Conservation (phyloP, 1,140 invertebrate genomes). For the Cephus cinctus region DNA sequence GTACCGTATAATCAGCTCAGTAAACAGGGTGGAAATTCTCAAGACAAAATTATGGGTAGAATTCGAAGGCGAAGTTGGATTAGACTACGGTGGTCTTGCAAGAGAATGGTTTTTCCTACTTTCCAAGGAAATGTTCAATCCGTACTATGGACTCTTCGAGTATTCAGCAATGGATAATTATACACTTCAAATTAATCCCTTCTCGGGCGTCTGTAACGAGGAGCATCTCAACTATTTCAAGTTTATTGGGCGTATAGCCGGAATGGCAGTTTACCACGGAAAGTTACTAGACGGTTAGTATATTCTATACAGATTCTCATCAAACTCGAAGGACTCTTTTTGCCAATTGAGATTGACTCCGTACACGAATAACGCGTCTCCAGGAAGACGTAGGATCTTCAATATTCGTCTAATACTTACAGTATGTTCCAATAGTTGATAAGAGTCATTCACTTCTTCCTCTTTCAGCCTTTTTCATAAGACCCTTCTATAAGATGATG, state of each 20-base stretch:
- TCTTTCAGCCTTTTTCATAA: slow-evolving; percentile 92
- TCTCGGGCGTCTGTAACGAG: slow-evolving; percentile 95
- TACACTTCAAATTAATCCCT: slow-evolving; percentile 97
- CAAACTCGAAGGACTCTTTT: too few relatives aligned
- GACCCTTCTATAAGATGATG: slow-evolving; percentile 99
- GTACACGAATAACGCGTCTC: too few relatives aligned
- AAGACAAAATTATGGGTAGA: slow-evolving; percentile 99
- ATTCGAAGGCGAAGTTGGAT: slow-evolving; percentile 95
- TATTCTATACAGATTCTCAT: neutral
- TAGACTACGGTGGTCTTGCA: slow-evolving; percentile 96
- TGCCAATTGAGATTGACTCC: too few relatives aligned
- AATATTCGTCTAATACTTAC: too few relatives aligned
- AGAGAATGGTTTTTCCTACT: slow-evolving; percentile 98
- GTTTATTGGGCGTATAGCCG: slow-evolving; percentile 96
- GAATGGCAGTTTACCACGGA: slow-evolving; percentile 98
- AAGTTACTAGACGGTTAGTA: slow-evolving; percentile 89
- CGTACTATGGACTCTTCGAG: slow-evolving; percentile 98
- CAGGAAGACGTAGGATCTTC: too few relatives aligned
- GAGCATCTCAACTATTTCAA: slow-evolving; percentile 98
- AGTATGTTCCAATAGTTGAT: too few relatives aligned
- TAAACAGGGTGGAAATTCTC: slow-evolving; percentile 81
- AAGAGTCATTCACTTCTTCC: too few relatives aligned
- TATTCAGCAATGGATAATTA: slow-evolving; percentile 99
- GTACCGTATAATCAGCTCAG: slow-evolving; percentile 84
- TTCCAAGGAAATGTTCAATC: slow-evolving; percentile 99